Percentiles rank a stretch among this genome's conserved stretches.
These are phyloP conservation scores for Parochlus steinenii DNA, from an alignment of 2,888 invertebrate genomes.

Conservation along the genomic window DNA sequence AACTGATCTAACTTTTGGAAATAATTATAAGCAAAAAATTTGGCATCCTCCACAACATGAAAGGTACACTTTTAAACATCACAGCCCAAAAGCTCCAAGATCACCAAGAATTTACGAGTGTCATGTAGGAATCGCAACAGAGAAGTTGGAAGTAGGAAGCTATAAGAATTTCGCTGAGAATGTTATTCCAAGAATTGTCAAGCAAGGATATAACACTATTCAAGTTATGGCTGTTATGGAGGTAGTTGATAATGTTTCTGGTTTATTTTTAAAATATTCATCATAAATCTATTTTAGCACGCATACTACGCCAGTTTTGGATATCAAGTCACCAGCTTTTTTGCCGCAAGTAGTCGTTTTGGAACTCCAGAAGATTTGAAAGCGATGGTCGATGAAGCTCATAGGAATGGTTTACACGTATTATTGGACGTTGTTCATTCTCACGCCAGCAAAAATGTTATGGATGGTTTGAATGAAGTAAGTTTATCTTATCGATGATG, in stretches of 20 bases:
- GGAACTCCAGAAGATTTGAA: constrained; percentile 95
- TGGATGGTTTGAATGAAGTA: constrained; percentile 92
- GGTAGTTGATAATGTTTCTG: no score
- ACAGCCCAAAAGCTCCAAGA: constrained; percentile 53
- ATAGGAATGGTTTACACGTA: constrained; percentile 73
- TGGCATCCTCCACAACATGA: constrained; percentile 61
- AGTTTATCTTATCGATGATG: no score
- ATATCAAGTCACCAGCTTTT: constrained; percentile 93
- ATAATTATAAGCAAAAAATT: constrained; percentile 81
- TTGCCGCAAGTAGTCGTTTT: constrained; percentile 85
- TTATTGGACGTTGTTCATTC: constrained; percentile 95
- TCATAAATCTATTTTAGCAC: no score
- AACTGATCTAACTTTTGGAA: constrained; percentile 47
- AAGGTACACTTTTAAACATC: constrained; percentile 53
- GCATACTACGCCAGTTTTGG: constrained; percentile 99
- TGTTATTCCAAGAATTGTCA: constrained; percentile 77
- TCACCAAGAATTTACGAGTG: constrained; percentile 91
- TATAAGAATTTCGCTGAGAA: constrained; percentile 86
- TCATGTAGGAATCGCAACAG: constrained; percentile 93
- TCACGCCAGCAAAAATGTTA: constrained; percentile 95
- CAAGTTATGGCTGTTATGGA: constrained; percentile 99
- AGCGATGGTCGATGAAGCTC: constrained; percentile 82
- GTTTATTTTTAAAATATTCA: no score
- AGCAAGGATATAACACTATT: constrained; percentile 92
- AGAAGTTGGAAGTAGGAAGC: constrained; percentile 73